These are phyloP conservation scores for Zaprionus tsacasi DNA, from an alignment of 1,140 invertebrate genomes.

Conservation along the genomic window DNA sequence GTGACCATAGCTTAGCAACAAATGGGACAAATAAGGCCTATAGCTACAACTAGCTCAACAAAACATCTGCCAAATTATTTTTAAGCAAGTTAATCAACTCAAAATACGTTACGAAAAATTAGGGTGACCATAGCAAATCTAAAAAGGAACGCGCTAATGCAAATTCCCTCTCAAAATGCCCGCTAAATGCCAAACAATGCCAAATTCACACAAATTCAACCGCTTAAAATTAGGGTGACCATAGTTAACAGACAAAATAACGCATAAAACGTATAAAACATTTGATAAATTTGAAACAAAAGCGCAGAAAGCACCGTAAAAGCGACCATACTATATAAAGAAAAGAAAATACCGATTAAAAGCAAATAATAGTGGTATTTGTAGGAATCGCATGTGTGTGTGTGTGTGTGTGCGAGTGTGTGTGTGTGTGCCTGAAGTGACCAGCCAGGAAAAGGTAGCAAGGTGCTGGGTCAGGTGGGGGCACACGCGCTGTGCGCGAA, in stretches of 20 bases:
- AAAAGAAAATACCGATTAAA: background rate
- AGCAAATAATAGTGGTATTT: background rate
- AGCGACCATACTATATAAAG: background rate
- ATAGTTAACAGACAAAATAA: background rate
- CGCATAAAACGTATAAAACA: background rate
- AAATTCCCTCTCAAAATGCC: background rate
- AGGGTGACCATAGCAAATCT: background rate
- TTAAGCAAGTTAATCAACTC: background rate
- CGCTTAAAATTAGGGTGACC: no score
- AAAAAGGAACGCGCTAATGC: background rate
- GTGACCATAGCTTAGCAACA: no score
- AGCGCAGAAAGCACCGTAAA: background rate
- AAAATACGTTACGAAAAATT: background rate
- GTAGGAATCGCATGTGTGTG: background rate
- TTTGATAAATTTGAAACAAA: background rate
- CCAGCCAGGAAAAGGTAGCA: background rate
- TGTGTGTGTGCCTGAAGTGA: background rate
- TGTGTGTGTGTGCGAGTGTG: background rate
- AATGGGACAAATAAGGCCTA: no score
- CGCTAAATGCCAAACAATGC: background rate
- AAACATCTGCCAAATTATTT: no score
- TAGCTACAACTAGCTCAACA: no score
- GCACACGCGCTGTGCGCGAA: constrained; percentile 14
- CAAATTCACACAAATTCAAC: no score
- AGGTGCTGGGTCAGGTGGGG: no score